These are phyloP conservation scores for Ischnura elegans DNA, from an alignment of 2,888 invertebrate genomes.

Conservation along the genomic window DNA sequence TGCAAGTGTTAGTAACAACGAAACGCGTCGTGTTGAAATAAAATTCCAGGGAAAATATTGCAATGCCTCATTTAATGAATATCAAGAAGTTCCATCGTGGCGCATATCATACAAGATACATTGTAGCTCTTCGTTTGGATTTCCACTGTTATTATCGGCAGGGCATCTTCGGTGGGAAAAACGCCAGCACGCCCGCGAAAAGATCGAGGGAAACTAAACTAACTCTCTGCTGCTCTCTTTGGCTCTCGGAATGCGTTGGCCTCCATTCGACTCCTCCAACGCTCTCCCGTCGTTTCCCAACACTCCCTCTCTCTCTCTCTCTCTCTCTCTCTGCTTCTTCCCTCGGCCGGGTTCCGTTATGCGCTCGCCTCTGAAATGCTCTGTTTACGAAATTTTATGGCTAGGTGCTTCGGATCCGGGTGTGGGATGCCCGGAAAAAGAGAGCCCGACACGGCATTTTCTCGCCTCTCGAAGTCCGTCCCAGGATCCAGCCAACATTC, in stretches of 20 bases:
- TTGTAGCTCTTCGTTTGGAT: no score
- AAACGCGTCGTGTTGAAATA: no score
- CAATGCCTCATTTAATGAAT: no score
- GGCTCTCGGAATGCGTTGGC: conserved; percentile 54
- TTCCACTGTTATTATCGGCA: not conserved
- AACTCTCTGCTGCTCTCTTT: not conserved
- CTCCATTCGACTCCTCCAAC: conserved; percentile 19
- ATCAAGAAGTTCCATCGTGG: no score
- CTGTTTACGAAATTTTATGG: conserved; percentile 67
- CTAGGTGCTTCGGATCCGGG: conserved; percentile 46
- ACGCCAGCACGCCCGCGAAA: not conserved
- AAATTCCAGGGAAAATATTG: no score
- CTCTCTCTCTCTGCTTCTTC: not conserved
- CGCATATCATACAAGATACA: no score
- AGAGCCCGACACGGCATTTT: not conserved
- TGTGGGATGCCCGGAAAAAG: not conserved
- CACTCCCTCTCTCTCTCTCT: not conserved
- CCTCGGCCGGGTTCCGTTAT: conserved; percentile 49
- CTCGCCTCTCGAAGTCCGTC: not conserved
- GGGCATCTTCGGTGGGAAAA: no score
- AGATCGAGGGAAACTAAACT: not conserved
- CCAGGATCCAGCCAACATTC: not conserved
- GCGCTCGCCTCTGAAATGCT: conserved; percentile 58
- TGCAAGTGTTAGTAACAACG: no score
- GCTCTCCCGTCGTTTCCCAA: not conserved